A percentile compares a stretch with the other conserved stretches of the same genome.
Evolutionary conservation across 2,888 invertebrate genomes (phyloP).

Genomic region (Agonopterix arenella): DNA sequence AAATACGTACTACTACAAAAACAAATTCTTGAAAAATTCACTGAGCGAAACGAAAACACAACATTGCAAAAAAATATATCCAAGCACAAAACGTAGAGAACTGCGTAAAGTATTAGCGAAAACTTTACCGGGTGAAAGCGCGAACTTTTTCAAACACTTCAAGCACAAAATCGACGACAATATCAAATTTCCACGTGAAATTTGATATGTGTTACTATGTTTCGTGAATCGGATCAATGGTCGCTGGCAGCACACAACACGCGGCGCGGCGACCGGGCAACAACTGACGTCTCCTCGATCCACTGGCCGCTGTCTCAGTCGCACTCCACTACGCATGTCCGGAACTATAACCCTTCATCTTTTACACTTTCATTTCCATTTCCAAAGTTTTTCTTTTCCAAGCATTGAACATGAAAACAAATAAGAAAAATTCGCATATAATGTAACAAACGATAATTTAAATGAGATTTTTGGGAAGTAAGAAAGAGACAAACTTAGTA

Average conservation of each 20-base stretch:
- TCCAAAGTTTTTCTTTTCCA: neutral
- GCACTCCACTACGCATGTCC: constrained; percentile 70
- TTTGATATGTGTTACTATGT: constrained; percentile 69
- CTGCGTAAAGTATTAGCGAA: constrained; percentile 22
- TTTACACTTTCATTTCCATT: neutral
- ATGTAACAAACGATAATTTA: no score
- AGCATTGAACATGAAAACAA: no score
- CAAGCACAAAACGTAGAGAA: constrained; percentile 31
- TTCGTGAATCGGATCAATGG: constrained; percentile 21
- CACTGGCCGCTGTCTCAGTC: constrained; percentile 48
- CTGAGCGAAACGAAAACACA: constrained; percentile 61
- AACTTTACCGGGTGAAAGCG: constrained; percentile 51
- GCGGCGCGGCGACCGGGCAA: constrained; percentile 52
- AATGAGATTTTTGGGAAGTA: constrained; percentile 7
- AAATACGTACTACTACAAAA: constrained; percentile 47
- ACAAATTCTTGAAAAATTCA: constrained; percentile 48
- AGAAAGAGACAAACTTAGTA: constrained; percentile 33
- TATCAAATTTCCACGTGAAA: constrained; percentile 74
- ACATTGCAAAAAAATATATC: constrained; percentile 41
- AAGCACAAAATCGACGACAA: constrained; percentile 64
- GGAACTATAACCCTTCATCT: constrained; percentile 26
- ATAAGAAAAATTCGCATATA: no score
- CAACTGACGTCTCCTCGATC: constrained; percentile 51
- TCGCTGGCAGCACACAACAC: constrained; percentile 33
- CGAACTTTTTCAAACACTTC: constrained; percentile 55